Conservation (phyloP, 2,113 vertebrate genomes). For the Myotis davidii region DNA sequence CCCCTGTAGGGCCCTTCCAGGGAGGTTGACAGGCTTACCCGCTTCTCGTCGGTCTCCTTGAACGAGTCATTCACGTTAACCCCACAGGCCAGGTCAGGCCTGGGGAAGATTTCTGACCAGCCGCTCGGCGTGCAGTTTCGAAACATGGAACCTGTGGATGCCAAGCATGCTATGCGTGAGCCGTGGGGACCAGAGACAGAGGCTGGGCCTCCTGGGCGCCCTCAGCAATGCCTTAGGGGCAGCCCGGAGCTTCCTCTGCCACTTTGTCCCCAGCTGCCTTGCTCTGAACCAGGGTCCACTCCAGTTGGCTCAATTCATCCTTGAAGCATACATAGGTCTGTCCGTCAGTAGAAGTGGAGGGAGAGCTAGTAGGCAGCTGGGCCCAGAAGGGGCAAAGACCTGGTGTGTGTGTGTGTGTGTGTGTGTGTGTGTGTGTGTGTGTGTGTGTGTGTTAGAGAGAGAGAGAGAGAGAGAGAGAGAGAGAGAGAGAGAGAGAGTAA, state of each 20-base stretch:
- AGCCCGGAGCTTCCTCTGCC: neutral
- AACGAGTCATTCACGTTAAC: slow-evolving; percentile 86
- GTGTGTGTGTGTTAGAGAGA: neutral
- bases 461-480: too few relatives aligned
- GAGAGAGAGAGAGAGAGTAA: neutral
- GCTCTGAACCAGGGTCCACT: neutral
- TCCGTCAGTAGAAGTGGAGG: neutral
- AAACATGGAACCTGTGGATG: slow-evolving; percentile 87
- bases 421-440: neutral
- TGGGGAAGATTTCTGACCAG: slow-evolving; percentile 91
- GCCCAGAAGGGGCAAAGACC: neutral
- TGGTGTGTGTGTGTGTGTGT: neutral
- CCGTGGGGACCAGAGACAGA: rapidly evolving
- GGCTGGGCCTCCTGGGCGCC: neutral
- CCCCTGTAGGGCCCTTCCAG: neutral
- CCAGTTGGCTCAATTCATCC: neutral
- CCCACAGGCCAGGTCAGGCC: slow-evolving; percentile 90
- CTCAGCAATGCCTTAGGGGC: neutral
- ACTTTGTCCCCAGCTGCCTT: neutral
- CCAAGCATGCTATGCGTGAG: neutral
- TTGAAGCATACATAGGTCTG: neutral
- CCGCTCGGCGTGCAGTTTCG: slow-evolving; percentile 91
- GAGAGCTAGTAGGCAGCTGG: neutral
- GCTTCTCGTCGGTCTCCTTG: slow-evolving; percentile 78
- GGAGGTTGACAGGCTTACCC: slow-evolving; percentile 75